Evolutionary conservation across 2,113 vertebrate genomes (phyloP).

Genomic region (Riparia riparia): DNA sequence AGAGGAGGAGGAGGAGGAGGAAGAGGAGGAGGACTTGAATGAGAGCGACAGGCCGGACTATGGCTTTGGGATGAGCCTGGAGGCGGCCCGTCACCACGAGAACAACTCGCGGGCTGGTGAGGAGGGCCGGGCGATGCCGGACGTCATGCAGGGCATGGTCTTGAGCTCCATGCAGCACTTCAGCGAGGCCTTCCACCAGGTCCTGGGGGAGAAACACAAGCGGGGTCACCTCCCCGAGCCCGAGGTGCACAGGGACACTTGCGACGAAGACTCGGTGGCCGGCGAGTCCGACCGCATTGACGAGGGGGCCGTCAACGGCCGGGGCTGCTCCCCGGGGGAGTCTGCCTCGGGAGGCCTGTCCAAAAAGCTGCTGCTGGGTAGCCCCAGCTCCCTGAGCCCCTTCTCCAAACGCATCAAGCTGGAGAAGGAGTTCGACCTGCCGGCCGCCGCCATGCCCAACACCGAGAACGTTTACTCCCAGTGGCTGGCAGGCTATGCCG

Average conservation of each 20-base stretch:
- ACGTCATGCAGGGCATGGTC: slow-evolving; percentile 97
- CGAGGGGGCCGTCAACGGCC: slow-evolving; percentile 91
- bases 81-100: slow-evolving; percentile 92
- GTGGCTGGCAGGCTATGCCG: slow-evolving; percentile 97
- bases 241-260: slow-evolving; percentile 92
- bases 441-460: slow-evolving; percentile 95
- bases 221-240: slow-evolving; percentile 91
- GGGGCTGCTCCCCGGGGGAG: slow-evolving; percentile 95
- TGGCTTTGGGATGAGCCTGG: slow-evolving; percentile 92
- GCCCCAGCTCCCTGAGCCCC: slow-evolving; percentile 95
- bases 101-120: slow-evolving; percentile 85
- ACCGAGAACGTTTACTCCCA: slow-evolving; percentile 99
- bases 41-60: slow-evolving; percentile 88
- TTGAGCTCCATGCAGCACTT: slow-evolving; percentile 99
- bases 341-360: slow-evolving; percentile 93
- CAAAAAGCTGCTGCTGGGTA: slow-evolving; percentile 98
- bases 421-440: slow-evolving; percentile 98
- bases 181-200: slow-evolving; percentile 94
- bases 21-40: slow-evolving; percentile 89
- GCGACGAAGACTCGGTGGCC: slow-evolving; percentile 91
- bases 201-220: slow-evolving; percentile 90
- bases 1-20: slow-evolving; percentile 96
- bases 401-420: slow-evolving; percentile 99
- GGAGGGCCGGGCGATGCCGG: slow-evolving; percentile 88
- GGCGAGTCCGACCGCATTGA: slow-evolving; percentile 93